Conservation (phyloP, 2,797 vertebrate genomes). For the Nyctalus aviator region DNA sequence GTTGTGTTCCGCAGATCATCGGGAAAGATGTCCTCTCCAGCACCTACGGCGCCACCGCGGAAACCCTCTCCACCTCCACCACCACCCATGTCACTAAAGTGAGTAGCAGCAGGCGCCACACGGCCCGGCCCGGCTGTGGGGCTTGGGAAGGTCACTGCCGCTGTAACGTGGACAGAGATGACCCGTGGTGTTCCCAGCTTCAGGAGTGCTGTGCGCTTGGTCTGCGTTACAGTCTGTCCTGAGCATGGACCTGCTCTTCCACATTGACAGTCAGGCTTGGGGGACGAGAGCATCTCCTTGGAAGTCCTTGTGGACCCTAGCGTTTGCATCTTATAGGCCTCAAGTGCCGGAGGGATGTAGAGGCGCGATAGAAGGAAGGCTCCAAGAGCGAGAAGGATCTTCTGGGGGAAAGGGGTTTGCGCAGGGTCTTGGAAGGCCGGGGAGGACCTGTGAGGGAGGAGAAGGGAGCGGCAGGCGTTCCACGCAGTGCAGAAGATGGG, state of each 20-base stretch:
- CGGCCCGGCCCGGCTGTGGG: constrained; percentile 50
- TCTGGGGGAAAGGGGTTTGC: not conserved
- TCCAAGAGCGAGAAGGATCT: not conserved
- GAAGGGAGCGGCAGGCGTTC: not conserved
- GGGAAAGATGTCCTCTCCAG: constrained; percentile 89
- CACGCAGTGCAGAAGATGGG: not conserved
- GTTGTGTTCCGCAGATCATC: constrained; percentile 85
- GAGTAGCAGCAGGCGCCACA: constrained; percentile 78
- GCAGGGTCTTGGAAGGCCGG: not conserved
- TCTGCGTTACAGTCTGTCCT: not conserved
- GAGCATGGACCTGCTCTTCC: not conserved
- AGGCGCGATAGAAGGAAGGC: not conserved
- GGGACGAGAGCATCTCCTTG: not conserved
- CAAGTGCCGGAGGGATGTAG: not conserved
- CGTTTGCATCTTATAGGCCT: not conserved
- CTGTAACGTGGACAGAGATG: not conserved
- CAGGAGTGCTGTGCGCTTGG: not conserved
- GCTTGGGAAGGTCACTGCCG: constrained; percentile 14
- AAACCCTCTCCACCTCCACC: constrained; percentile 97
- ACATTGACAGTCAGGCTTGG: not conserved
- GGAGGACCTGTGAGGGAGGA: not conserved
- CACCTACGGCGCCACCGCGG: constrained; percentile 91
- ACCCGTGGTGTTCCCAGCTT: not conserved
- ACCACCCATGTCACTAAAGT: constrained; percentile 99
- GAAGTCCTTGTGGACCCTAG: not conserved